These are phyloP conservation scores for Graptemys geographica DNA, from an alignment of 2,797 vertebrate genomes.

Conservation along the genomic window DNA sequence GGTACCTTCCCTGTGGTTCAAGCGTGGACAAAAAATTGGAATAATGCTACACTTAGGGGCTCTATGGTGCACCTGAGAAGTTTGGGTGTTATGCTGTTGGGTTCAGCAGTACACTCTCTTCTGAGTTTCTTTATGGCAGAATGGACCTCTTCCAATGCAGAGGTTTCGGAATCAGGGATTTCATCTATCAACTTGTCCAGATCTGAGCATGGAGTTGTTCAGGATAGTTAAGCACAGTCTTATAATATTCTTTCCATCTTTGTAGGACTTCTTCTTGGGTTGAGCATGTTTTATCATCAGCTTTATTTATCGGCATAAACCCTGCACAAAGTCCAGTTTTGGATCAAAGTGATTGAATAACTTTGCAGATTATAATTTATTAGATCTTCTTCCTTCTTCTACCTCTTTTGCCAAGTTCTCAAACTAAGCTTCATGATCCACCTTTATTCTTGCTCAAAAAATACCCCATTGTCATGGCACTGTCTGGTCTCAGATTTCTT, in stretches of 20 bases:
- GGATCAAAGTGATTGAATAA: background rate
- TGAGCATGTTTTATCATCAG: background rate
- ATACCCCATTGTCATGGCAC: background rate
- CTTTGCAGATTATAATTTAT: background rate
- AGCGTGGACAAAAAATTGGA: background rate
- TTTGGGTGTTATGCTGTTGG: background rate
- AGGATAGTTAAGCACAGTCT: background rate
- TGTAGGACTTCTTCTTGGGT: background rate
- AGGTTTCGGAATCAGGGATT: background rate
- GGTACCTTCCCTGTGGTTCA: background rate
- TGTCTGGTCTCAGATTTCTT: background rate
- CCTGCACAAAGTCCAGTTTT: background rate
- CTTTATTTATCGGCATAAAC: background rate
- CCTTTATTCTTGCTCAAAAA: background rate
- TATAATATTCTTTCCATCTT: background rate
- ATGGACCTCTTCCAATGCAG: background rate
- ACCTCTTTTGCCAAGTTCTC: background rate
- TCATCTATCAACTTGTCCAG: background rate
- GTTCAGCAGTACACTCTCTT: background rate
- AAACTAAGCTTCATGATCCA: background rate
- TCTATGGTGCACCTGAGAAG: background rate
- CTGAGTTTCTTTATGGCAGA: background rate
- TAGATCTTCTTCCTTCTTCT: background rate
- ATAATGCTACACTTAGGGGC: background rate
- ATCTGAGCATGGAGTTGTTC: background rate